Evolutionary conservation across 2,888 invertebrate genomes (phyloP).

Genomic region (Patella pellucida): DNA sequence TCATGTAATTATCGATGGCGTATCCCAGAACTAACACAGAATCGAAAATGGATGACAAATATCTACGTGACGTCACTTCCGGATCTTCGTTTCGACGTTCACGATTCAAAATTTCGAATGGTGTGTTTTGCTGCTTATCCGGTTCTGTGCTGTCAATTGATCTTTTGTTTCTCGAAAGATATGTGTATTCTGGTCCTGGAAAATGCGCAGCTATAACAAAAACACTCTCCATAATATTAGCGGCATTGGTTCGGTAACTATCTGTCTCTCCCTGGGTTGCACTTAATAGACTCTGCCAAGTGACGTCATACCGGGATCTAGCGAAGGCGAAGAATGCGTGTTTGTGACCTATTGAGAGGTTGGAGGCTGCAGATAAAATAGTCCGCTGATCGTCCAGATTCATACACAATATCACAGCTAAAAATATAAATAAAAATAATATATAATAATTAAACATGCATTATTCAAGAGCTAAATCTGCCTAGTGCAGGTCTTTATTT

Average conservation of each 20-base stretch:
- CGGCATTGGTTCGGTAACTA: neutral
- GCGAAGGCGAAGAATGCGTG: slow-evolving; percentile 37
- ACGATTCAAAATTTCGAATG: neutral
- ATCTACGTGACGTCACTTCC: neutral
- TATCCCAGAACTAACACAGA: slow-evolving; percentile 6
- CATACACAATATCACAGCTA: slow-evolving; percentile 34
- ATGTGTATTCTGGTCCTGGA: neutral
- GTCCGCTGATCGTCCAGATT: slow-evolving; percentile 5
- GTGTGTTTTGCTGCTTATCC: neutral
- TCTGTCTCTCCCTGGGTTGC: neutral
- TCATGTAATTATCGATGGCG: neutral
- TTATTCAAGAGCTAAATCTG: too few relatives aligned
- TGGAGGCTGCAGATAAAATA: slow-evolving; percentile 31
- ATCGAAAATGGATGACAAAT: neutral
- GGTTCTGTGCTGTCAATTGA: neutral
- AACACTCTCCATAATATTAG: neutral
- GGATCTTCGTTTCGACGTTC: neutral
- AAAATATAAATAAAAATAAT: slow-evolving; percentile 20
- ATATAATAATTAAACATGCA: too few relatives aligned
- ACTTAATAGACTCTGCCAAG: neutral
- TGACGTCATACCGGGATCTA: slow-evolving; percentile 21
- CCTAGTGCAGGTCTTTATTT: too few relatives aligned
- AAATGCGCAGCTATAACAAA: slow-evolving; percentile 2
- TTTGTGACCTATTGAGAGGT: slow-evolving; percentile 14
- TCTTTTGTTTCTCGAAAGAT: neutral